Conservation (phyloP, 2,797 vertebrate species). For the Psittacula echo region DNA sequence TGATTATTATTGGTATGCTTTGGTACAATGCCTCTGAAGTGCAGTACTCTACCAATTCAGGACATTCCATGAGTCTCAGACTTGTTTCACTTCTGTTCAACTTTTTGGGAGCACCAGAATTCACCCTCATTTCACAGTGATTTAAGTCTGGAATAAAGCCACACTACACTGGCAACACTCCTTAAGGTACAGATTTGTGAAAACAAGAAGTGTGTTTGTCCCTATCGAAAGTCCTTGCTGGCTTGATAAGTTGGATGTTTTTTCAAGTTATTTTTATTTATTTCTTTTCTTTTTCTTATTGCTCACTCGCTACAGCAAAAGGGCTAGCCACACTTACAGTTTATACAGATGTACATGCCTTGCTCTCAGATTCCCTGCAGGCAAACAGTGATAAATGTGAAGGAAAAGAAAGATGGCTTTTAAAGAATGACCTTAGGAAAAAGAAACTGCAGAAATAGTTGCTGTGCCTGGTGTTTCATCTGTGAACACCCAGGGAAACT, state of each 20-base stretch:
- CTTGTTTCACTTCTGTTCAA: constrained; percentile 18
- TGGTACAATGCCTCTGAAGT: constrained; percentile 11
- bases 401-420: constrained; percentile 30
- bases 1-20: constrained; percentile 12
- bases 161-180: background rate
- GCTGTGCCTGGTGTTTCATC: background rate
- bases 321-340: background rate
- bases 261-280: constrained; percentile 26
- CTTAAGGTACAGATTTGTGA: background rate
- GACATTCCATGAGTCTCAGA: background rate
- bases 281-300: constrained; percentile 18
- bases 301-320: background rate
- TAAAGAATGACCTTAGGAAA: constrained; percentile 54
- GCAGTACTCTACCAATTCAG: constrained; percentile 2
- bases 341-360: background rate
- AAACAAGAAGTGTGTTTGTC: background rate
- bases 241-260: background rate
- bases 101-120: background rate
- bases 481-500: constrained; percentile 19
- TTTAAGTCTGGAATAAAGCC: constrained; percentile 23
- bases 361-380: background rate
- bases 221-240: constrained; percentile 23
- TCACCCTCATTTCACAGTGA: background rate
- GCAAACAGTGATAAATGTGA: background rate
- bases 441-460: constrained; percentile 33